A percentile compares a stretch with the other conserved stretches of the same genome.
Conservation (phyloP, 2,797 vertebrate genomes). For the Brachyrhaphis roseni region DNA sequence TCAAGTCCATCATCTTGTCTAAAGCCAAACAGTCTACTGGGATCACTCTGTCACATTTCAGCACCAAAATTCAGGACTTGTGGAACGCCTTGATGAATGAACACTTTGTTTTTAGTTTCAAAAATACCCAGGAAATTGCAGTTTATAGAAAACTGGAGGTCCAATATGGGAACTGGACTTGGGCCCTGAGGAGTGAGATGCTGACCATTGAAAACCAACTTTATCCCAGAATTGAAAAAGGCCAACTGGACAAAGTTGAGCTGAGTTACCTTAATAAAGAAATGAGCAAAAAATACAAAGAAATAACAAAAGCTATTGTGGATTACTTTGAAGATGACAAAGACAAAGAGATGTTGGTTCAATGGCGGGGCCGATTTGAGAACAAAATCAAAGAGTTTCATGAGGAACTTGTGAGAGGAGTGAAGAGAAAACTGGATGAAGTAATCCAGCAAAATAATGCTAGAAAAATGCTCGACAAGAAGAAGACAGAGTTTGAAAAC, state of each 20-base stretch:
- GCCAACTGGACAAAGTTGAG: not conserved
- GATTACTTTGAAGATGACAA: constrained; percentile 22
- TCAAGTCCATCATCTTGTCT: constrained; percentile 72
- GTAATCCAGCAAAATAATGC: constrained; percentile 41
- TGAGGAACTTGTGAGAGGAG: constrained; percentile 1
- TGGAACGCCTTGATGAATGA: constrained; percentile 80
- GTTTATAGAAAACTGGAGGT: constrained; percentile 74
- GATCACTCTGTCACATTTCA: constrained; percentile 72
- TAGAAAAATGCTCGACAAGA: constrained; percentile 25
- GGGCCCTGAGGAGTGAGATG: constrained; percentile 73
- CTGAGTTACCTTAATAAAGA: rapidly evolving
- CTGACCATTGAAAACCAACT: constrained; percentile 51
- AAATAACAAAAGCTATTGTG: constrained; percentile 1
- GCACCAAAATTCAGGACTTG: constrained; percentile 63
- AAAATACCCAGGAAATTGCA: constrained; percentile 76
- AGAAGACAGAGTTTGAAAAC: constrained; percentile 25
- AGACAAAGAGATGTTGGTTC: constrained; percentile 43
- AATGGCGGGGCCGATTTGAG: constrained; percentile 40
- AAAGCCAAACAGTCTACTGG: constrained; percentile 43
- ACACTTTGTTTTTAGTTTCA: constrained; percentile 83
- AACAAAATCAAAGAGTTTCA: constrained; percentile 35
- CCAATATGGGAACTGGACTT: constrained; percentile 70
- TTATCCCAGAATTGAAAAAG: constrained; percentile 34
- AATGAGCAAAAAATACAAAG: not conserved
- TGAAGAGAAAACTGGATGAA: constrained; percentile 42